Evolutionary conservation across 2,797 vertebrate species (phyloP).

Genomic region (Buceros bicornis): DNA sequence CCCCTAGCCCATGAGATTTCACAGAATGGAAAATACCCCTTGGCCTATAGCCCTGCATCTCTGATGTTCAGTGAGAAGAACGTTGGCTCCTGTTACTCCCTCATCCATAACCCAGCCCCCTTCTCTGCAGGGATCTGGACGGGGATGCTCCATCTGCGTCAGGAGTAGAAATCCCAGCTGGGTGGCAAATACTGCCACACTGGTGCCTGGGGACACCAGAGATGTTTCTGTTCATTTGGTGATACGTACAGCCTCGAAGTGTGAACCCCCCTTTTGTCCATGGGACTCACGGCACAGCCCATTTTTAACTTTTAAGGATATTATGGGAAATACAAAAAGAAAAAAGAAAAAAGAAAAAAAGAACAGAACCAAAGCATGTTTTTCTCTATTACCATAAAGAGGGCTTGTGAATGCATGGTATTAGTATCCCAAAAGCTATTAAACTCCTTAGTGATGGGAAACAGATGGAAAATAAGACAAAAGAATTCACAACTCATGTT

Average conservation of each 20-base stretch:
- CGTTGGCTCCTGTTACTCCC: background rate
- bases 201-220: background rate
- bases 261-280: background rate
- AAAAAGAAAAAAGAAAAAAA: background rate
- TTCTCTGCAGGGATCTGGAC: background rate
- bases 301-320: conserved; percentile 39
- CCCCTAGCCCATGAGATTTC: background rate
- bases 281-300: background rate
- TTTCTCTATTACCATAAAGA: conserved; percentile 73
- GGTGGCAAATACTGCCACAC: fast-evolving
- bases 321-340: background rate
- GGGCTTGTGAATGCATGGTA: conserved; percentile 70
- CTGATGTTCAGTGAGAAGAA: background rate
- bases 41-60: background rate
- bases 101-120: background rate
- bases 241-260: background rate
- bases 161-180: background rate
- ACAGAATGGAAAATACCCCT: background rate
- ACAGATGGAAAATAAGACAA: conserved; percentile 85
- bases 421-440: conserved; percentile 78
- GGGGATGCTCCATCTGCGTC: background rate
- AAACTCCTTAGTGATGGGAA: conserved; percentile 80
- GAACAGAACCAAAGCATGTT: conserved; percentile 21
- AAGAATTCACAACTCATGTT: conserved; percentile 85
- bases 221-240: background rate